phyloP scores from a whole-genome alignment of 2,888 invertebrate species.

The Sycophila texana region DNA sequence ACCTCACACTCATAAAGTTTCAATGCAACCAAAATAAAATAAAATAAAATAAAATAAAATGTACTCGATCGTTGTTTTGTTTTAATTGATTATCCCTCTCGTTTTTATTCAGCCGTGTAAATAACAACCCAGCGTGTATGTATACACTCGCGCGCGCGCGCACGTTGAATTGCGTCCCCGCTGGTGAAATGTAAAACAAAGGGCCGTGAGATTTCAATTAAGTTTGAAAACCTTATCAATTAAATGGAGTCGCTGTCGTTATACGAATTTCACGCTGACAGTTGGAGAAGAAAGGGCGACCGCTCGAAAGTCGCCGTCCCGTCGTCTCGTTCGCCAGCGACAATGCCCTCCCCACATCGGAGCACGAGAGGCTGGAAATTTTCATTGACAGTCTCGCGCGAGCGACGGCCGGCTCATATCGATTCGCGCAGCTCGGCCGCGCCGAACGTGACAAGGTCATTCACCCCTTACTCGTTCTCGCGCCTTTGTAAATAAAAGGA shows the following conservation, averaged over 20 bases:
- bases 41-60: too few relatives aligned
- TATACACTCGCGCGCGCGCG: too few relatives aligned
- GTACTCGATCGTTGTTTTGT: too few relatives aligned
- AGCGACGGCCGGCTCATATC: neutral
- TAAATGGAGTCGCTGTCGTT: neutral
- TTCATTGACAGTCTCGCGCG: constrained; percentile 21
- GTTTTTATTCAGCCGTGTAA: too few relatives aligned
- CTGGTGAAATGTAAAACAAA: neutral
- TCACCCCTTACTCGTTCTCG: neutral
- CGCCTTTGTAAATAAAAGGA: constrained; percentile 37
- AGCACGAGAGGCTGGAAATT: constrained; percentile 15
- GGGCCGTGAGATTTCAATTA: neutral
- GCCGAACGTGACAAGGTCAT: constrained; percentile 37
- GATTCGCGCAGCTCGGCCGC: constrained; percentile 7
- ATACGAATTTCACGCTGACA: constrained; percentile 16
- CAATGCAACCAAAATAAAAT: too few relatives aligned
- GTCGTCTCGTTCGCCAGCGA: neutral
- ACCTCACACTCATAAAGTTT: too few relatives aligned
- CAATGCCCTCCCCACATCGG: neutral
- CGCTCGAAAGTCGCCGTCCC: neutral
- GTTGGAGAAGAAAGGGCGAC: constrained; percentile 15
- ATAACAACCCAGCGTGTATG: too few relatives aligned
- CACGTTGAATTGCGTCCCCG: too few relatives aligned
- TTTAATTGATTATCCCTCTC: too few relatives aligned
- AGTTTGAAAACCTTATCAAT: neutral